phyloP scores from a whole-genome alignment of 2,113 vertebrate species.

The Callocephalon fimbriatum region DNA sequence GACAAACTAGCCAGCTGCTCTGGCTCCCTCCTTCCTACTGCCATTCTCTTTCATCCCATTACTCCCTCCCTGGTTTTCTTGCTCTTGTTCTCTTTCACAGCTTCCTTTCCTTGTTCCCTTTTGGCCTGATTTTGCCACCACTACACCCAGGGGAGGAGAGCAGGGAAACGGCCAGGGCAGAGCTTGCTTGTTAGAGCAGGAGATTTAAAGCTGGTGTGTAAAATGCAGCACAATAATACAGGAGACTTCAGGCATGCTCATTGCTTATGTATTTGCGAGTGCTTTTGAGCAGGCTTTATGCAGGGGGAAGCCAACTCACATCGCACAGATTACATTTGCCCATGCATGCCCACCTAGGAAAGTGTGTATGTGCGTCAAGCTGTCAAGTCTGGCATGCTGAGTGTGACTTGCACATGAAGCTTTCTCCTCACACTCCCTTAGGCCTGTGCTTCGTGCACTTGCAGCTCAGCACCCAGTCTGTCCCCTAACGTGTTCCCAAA shows the following conservation, averaged over 20 bases:
- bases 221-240: background rate
- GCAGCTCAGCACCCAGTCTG: background rate
- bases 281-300: background rate
- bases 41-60: background rate
- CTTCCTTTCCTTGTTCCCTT: background rate
- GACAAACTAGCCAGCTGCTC: conserved; percentile 3
- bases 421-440: background rate
- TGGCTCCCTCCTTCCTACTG: background rate
- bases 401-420: background rate
- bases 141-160: background rate
- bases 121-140: background rate
- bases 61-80: background rate
- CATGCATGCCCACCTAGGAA: rapidly evolving
- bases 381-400: background rate
- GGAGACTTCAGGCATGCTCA: background rate
- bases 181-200: background rate
- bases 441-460: background rate
- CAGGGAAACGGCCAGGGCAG: background rate
- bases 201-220: background rate
- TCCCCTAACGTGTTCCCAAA: rapidly evolving
- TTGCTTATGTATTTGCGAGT: background rate
- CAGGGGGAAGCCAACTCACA: background rate
- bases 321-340: rapidly evolving
- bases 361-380: background rate
- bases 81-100: background rate